Percentiles rank a stretch among this genome's conserved stretches.
Conservation (phyloP, 2,888 invertebrate species). For the Elysia crispata region DNA sequence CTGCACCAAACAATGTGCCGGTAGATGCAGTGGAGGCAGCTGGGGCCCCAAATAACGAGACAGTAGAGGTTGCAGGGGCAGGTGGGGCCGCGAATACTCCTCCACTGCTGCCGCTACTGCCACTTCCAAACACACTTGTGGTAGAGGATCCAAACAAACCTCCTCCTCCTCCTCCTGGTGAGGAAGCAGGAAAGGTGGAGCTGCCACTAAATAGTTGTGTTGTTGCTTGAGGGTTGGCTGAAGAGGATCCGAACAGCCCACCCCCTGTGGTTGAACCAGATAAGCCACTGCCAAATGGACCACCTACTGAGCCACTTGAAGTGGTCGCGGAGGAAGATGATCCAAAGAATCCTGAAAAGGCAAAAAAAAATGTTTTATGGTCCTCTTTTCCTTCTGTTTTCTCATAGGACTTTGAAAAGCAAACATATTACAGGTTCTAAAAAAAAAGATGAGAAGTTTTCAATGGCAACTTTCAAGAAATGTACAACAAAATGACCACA, state of each 20-base stretch:
- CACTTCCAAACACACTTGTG: background rate
- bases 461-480: too few relatives aligned
- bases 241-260: too few relatives aligned
- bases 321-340: background rate
- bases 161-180: background rate
- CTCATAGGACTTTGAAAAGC: too few relatives aligned
- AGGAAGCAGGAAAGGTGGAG: slow-evolving; percentile 25
- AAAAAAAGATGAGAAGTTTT: too few relatives aligned
- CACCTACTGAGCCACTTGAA: background rate
- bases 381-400: too few relatives aligned
- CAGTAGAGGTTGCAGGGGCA: slow-evolving; percentile 1
- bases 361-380: too few relatives aligned
- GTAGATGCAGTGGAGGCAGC: background rate
- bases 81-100: background rate
- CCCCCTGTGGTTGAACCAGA: too few relatives aligned
- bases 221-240: too few relatives aligned
- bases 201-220: slow-evolving; percentile 29
- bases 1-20: slow-evolving; percentile 48
- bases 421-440: too few relatives aligned
- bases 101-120: too few relatives aligned
- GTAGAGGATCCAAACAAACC: slow-evolving; percentile 20
- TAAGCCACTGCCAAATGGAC: background rate
- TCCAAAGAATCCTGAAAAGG: too few relatives aligned
- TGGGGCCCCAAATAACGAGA: background rate
- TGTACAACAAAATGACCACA: too few relatives aligned